These are phyloP conservation scores for Tupiocoris notatus DNA, from an alignment of 2,888 invertebrate genomes.

Conservation along the genomic window DNA sequence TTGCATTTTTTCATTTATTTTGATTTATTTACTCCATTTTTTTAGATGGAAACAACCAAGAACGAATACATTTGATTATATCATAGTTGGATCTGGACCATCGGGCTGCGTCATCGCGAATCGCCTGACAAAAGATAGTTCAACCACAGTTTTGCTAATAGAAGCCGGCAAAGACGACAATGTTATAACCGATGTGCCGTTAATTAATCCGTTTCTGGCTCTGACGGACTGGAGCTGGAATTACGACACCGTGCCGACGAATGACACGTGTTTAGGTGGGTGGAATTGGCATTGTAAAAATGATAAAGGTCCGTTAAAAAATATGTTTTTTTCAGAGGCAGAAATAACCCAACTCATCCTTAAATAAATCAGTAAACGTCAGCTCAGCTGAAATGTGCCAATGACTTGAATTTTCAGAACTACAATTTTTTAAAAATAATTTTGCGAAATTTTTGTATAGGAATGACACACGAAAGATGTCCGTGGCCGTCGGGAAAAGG, in stretches of 20 bases:
- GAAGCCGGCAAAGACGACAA: conserved; percentile 64
- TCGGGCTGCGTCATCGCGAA: conserved; percentile 71
- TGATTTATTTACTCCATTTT: too few species aligned
- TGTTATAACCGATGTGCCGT: conserved; percentile 61
- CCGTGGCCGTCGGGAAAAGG: conserved; percentile 77
- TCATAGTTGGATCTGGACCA: conserved; percentile 64
- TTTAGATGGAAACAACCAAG: conserved; percentile 12
- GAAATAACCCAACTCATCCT: too few species aligned
- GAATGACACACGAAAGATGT: conserved; percentile 62
- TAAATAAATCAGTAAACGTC: too few species aligned
- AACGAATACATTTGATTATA: conserved; percentile 49
- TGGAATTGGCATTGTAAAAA: too few species aligned
- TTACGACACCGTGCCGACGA: conserved; percentile 66
- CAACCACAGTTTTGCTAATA: conserved; percentile 64
- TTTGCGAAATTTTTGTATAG: too few species aligned
- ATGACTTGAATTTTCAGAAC: background rate
- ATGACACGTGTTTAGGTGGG: conserved; percentile 60
- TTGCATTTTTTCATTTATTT: too few species aligned
- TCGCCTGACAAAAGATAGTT: conserved; percentile 64
- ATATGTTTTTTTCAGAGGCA: too few species aligned
- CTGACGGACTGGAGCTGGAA: conserved; percentile 68
- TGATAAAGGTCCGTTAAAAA: too few species aligned
- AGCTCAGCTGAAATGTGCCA: too few species aligned
- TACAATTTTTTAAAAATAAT: background rate
- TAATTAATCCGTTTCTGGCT: conserved; percentile 60